phyloP scores from a whole-genome alignment of 1,140 invertebrate genomes.

The Aphelenchoides fujianensis region DNA sequence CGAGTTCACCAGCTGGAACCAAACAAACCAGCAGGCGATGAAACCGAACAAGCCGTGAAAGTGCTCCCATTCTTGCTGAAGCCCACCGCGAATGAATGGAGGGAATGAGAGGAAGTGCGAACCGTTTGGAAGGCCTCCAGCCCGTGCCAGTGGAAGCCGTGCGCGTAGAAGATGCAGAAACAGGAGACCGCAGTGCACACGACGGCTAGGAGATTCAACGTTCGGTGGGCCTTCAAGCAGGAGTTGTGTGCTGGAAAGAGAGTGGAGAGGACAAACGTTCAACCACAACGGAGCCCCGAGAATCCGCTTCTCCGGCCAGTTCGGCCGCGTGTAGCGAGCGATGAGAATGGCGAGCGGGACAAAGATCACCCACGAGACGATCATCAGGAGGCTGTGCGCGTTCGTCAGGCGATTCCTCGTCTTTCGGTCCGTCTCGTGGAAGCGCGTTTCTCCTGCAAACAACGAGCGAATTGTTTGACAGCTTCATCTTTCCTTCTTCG shows the following conservation, averaged over 20 bases:
- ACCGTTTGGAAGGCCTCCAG: not conserved
- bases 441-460: not conserved
- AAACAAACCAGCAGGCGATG: slow-evolving; percentile 2
- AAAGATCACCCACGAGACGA: slow-evolving; percentile 2
- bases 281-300: not conserved
- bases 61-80: slow-evolving; percentile 4
- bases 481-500: too few relatives aligned
- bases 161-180: slow-evolving; percentile 10
- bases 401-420: not conserved
- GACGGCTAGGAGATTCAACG: not conserved
- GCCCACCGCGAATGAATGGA: not conserved
- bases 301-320: not conserved
- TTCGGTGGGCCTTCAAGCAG: not conserved
- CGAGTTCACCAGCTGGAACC: slow-evolving; percentile 6
- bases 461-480: too few relatives aligned
- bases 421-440: not conserved
- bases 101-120: too few relatives aligned
- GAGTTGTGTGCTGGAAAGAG: not conserved
- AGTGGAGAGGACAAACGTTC: not conserved
- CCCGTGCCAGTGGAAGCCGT: slow-evolving; percentile 6
- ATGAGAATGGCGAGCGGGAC: not conserved
- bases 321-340: slow-evolving; percentile 1
- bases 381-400: slow-evolving; percentile 11
- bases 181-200: not conserved
- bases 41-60: slow-evolving; percentile 1